Base-by-base conservation (phyloP, 1,140 invertebrate species). In the Bombus balteatus region DNA sequence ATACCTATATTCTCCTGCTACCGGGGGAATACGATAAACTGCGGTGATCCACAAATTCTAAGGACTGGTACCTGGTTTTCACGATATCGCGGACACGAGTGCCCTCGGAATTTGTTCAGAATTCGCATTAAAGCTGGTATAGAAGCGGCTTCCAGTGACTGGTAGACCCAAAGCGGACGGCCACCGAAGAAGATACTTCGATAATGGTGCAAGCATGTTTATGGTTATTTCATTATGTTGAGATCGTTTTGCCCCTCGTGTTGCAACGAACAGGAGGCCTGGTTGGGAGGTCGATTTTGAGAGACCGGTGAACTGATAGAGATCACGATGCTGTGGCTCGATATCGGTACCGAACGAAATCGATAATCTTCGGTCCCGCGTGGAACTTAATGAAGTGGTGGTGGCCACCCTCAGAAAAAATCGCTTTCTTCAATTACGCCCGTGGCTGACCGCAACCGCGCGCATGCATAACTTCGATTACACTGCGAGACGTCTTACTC, bases 301-400 rank as follows among this genome's bases (percentile, higher is more conserved):
- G 47, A n/a, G 47, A 32, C 65, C 39, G 66, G 59, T 28, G 81
- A 77, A 77, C 85, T 75, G 92, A 93, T 88, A 88, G 75, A 65
- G 83, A 94, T 92, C 92, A 84, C 80, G 92, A 92, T 91, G 85
- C 78, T 41, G 13, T 71, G 39, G 57, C 76, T 57, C 72, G 82
- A 87, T 92, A 92, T 92, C 86, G 85, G 88, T 89, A 92, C 85
- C 88, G 91, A 86, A 91, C 81, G 89, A 92, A 93, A 93, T 94
- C 93, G 93, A 93, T 94, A 92, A 94, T 93, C 88, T 90, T 90
- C 77, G 81, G 90, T 85, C 83, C 85, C 76, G 87, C 80, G 83
- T 87, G 87, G 83, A 75, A 88, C 87, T 92, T 93, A 93, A 94
- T 93, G 90, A 92, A 91, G 85, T 80, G 83, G 57, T 83, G 65